Base-by-base conservation (phyloP, 2,888 invertebrate genomes). In the Pelosia muscerda region DNA sequence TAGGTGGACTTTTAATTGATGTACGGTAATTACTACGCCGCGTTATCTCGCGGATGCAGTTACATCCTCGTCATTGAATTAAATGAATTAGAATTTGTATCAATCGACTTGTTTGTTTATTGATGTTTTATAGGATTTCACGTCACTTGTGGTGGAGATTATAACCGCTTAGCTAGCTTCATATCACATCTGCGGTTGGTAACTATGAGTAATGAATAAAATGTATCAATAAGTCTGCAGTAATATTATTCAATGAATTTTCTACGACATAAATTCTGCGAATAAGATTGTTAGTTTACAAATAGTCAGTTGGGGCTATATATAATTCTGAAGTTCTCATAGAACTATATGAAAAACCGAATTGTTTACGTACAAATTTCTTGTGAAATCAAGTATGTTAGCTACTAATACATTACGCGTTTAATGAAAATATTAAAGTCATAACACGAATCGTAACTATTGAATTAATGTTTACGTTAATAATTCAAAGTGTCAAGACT, bases 401-500 rank as follows among this genome's bases (percentile, higher is more conserved):
- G 8, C 25, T 26, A 38, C 10, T 55, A 38, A 19, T 19, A 23
- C 28, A 42, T 26, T 15, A 34, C 13, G 34, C 8, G n/a, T 61
- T 15, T 61, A 62, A 49, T 55, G 25, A 63, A 69, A 62, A 5
- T 34, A 38, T 55, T 4, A 9, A 59, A 55, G 31, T 55, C 55
- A 63, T 38, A 71, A 60, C 8, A 65, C 10, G 55, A 55, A 65
- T 60, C 59, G 9, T 26, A 34, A 59, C 57, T 25, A 49, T 63
- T 28, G 23, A 56, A 63, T 68, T 10, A 62, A 53, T 56, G 38
- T 63, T 63, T 42, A 63, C 28, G 55, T 55, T 55, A 68, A 75
- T 74, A 68, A 60, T 49, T 76, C 53, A 60, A 74, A 81, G 79
- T 81, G 78, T 81, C 84, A 85, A 85, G 78, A 83, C 69, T 65